Percentiles rank a stretch among this genome's conserved stretches.
These are phyloP conservation scores for Bolinopsis microptera DNA, from an alignment of 37 sponge, comb jelly and placozoan species.

Conservation along the genomic window DNA sequence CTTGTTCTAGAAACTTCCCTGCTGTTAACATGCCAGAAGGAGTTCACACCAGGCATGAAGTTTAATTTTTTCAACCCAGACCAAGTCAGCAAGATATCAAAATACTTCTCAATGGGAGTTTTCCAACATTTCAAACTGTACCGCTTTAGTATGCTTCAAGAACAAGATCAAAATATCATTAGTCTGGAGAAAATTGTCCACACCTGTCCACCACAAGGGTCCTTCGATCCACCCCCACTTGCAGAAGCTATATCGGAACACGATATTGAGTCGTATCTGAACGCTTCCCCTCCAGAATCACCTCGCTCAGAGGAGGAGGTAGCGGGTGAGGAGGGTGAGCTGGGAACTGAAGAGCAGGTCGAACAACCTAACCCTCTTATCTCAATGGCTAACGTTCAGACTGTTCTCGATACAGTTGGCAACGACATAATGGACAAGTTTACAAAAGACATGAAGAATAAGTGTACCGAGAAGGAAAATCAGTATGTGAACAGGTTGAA, in stretches of 20 bases:
- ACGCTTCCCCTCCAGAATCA: conserved; percentile 42
- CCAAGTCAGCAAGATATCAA: neutral
- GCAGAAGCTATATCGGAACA: conserved; percentile 52
- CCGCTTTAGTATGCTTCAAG: conserved; percentile 14
- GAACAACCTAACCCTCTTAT: conserved; percentile 1
- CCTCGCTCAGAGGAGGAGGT: neutral
- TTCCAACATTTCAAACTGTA: conserved; percentile 60
- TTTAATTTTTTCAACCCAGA: conserved; percentile 42
- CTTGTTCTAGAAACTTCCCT: conserved; percentile 15
- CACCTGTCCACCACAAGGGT: conserved; percentile 25
- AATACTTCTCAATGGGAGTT: neutral
- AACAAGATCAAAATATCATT: conserved; percentile 41
- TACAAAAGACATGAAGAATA: conserved; percentile 40
- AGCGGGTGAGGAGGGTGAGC: conserved; percentile 26
- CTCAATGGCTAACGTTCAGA: conserved; percentile 58
- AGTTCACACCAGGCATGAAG: conserved; percentile 29
- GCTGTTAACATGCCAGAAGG: conserved; percentile 14
- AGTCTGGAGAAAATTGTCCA: conserved; percentile 59
- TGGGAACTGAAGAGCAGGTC: neutral
- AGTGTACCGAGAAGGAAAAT: conserved; percentile 50
- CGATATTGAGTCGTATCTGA: conserved; percentile 63
- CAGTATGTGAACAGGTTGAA: conserved; percentile 43
- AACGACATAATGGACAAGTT: conserved; percentile 53
- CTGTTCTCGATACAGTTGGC: conserved; percentile 53
- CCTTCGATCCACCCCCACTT: conserved; percentile 61